phyloP scores from a whole-genome alignment of 2,888 invertebrate genomes.

The Drosophila yooni region DNA sequence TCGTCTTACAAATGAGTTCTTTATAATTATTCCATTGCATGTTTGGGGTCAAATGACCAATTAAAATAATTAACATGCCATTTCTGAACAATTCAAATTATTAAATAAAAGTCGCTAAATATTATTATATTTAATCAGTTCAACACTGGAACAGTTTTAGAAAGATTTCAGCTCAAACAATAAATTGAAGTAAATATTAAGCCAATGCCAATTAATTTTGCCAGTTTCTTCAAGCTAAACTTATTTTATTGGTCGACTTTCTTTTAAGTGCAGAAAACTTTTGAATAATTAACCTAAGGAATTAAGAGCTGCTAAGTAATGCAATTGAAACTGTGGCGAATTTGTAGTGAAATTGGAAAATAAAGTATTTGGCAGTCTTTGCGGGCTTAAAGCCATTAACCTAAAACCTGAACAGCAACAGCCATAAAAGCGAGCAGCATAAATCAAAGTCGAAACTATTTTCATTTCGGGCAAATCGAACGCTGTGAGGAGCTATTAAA shows the following conservation, averaged over 20 bases:
- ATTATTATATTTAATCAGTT: neutral
- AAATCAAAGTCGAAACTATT: conserved; percentile 68
- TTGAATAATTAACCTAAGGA: neutral
- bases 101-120: neutral
- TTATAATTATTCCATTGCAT: neutral
- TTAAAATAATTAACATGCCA: neutral
- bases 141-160: neutral
- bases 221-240: too few relatives aligned
- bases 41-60: neutral
- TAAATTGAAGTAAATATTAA: neutral
- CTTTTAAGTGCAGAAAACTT: neutral
- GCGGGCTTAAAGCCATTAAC: conserved; percentile 25
- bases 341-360: neutral
- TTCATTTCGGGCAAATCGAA: conserved; percentile 58
- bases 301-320: neutral
- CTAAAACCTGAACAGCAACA: conserved; percentile 20
- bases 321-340: neutral
- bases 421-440: conserved; percentile 45
- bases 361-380: too few relatives aligned
- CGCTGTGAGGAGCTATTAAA: conserved; percentile 51
- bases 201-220: neutral
- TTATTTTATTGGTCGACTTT: neutral
- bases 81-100: neutral
- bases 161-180: neutral
- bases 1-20: neutral